phyloP scores from a whole-genome alignment of 2,113 vertebrate species.

The Paracanthobrama guichenoti region DNA sequence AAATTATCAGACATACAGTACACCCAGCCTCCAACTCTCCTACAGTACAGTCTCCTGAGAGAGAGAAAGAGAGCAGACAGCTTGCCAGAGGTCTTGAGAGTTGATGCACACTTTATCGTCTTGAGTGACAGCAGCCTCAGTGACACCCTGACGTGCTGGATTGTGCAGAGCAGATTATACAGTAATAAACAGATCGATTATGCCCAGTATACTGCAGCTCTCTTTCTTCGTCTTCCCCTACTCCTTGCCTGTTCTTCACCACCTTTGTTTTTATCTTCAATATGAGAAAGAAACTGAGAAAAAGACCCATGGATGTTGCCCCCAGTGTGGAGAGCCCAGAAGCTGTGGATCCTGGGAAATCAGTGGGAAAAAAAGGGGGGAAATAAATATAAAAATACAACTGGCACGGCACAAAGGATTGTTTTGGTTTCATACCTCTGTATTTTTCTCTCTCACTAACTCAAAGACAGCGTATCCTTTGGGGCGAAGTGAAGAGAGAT shows the following conservation, averaged over 20 bases:
- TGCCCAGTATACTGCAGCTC: not conserved
- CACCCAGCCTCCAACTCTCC: constrained; percentile 10
- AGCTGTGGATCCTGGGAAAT: constrained; percentile 38
- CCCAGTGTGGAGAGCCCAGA: not conserved
- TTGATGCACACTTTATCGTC: constrained; percentile 32
- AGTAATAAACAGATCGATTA: not conserved
- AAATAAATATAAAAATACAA: not conserved
- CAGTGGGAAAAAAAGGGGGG: not conserved
- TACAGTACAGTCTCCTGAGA: not conserved
- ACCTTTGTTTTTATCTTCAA: not conserved
- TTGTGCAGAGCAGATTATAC: not conserved
- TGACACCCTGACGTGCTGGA: constrained; percentile 28
- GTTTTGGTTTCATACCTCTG: constrained; percentile 51
- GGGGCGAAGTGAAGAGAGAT: constrained; percentile 32
- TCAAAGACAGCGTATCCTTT: constrained; percentile 55
- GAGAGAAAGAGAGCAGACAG: constrained; percentile 4
- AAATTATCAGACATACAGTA: constrained; percentile 45
- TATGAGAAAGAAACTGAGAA: not conserved
- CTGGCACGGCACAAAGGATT: constrained; percentile 35
- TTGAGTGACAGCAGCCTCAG: constrained; percentile 26
- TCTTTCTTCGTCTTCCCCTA: not conserved
- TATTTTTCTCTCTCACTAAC: constrained; percentile 46
- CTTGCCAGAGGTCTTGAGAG: constrained; percentile 37
- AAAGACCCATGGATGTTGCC: constrained; percentile 27
- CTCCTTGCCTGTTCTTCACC: not conserved